Base-by-base conservation (phyloP, 2,888 invertebrate genomes). In the Ariolimax columbianus region DNA sequence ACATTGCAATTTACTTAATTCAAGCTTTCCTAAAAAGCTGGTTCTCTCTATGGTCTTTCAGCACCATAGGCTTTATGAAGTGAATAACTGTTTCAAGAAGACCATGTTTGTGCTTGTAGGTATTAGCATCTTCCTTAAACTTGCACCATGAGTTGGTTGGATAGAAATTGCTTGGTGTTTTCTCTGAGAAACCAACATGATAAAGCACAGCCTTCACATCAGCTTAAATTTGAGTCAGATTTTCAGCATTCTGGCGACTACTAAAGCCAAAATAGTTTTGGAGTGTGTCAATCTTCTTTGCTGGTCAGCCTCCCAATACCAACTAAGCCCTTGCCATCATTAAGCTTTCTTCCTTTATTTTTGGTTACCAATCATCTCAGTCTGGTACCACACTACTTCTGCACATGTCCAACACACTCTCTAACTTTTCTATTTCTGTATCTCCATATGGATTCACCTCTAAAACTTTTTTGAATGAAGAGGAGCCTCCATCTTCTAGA, bases 271-370 rank as follows among this genome's bases (percentile, higher is more conserved):
- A 55, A 55, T n/a, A n/a, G 7, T 14, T 7, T 55, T 55, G 7
- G 9, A 70, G 68, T 1, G 80, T 80, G 43, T 80, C 66, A 14
- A 72, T 73, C 30, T 73, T 66, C 19, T 55, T n/a, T 63, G 19
- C 66, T 59, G 23, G 84, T 80, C 4, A 84, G 80, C 43, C 80
- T 79, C 11, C 47, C 59, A 38, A 55, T 23, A 17, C 80, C 73
- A 17, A 73, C 84, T 33, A 84, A 14, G 2, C 72, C 17, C 30
- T 81, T 81, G 2, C 84, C 80, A 85, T 85, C 84, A 55, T 33
- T 36, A 26, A 84, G 33, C 30, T 63, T 51, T 33, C n/a, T n/a
- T n/a, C n/a, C n/a, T n/a, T n/a, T n/a, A n/a, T n/a, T n/a, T n/a
- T n/a, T n/a, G n/a, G n/a, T 14, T 33, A 36, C 78, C n/a, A 30